Conservation (phyloP, 1,140 invertebrate genomes). For the Sycophaga agraensis region DNA sequence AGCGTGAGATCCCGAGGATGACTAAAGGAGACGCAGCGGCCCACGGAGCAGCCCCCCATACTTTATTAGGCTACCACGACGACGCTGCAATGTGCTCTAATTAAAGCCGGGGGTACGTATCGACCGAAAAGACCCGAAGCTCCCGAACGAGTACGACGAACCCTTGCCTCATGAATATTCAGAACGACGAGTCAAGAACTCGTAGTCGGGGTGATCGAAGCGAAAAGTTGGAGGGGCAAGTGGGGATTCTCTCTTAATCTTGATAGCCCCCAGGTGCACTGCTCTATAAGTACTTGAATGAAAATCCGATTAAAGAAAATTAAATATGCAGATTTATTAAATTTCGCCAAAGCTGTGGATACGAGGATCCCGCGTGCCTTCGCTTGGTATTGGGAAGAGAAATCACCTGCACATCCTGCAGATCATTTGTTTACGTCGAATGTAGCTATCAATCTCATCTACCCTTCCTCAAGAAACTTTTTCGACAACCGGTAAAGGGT, state of each 20-base stretch:
- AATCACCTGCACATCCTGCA: conserved; percentile 19
- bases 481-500: conserved; percentile 9
- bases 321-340: too few species aligned
- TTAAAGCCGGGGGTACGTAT: conserved; percentile 25
- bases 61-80: conserved; percentile 18
- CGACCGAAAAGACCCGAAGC: conserved; percentile 14
- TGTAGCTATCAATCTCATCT: conserved; percentile 8
- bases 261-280: too few species aligned
- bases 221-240: neutral
- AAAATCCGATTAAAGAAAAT: too few species aligned
- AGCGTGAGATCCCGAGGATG: neutral
- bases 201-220: neutral
- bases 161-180: conserved; percentile 35
- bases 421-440: conserved; percentile 4
- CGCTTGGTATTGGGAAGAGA: too few species aligned
- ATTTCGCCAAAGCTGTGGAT: too few species aligned
- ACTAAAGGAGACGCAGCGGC: neutral
- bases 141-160: conserved; percentile 20
- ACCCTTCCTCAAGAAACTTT: neutral
- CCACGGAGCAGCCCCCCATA: neutral
- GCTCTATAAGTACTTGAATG: too few species aligned
- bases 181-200: neutral
- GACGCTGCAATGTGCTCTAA: conserved; percentile 19
- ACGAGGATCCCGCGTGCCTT: too few species aligned
- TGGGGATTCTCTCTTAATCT: neutral